Evolutionary conservation across 2,888 invertebrate genomes (phyloP).

Genomic region (Xylota sylvarum): DNA sequence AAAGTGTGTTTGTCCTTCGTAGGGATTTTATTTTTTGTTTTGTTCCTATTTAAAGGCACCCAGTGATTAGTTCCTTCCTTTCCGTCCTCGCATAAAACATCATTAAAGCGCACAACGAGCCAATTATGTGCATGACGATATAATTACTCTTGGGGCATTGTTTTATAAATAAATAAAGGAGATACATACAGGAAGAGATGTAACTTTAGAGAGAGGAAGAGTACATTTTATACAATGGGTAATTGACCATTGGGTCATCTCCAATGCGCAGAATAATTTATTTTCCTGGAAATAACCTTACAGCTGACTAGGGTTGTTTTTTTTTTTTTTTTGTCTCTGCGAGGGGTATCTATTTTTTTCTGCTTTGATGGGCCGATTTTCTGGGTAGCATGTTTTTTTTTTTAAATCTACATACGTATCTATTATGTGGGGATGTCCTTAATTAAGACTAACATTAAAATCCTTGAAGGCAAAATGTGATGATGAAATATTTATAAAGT

Average conservation of each 20-base stretch:
- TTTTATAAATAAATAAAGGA: conserved; percentile 14
- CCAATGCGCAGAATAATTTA: conserved; percentile 29
- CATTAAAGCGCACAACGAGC: conserved; percentile 24
- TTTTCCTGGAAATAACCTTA: conserved; percentile 18
- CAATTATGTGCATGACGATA: conserved; percentile 34
- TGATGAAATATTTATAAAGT: conserved; percentile 44
- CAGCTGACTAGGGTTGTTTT: conserved; percentile 7
- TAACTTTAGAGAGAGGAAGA: neutral
- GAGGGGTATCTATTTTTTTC: neutral
- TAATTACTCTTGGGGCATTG: conserved; percentile 55
- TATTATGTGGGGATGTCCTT: neutral
- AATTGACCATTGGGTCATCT: conserved; percentile 52
- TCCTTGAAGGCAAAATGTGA: conserved; percentile 16
- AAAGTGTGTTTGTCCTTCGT: neutral
- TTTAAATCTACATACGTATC: conserved; percentile 8
- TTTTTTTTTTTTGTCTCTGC: neutral
- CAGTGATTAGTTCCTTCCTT: conserved; percentile 25
- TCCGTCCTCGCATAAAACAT: conserved; percentile 35
- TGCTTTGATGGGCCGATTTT: neutral
- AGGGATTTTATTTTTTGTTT: conserved; percentile 1
- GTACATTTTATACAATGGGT: conserved; percentile 29
- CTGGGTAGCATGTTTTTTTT: neutral
- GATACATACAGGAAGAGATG: neutral
- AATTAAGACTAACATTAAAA: conserved; percentile 36
- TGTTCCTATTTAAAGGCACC: conserved; percentile 26